Conservation (phyloP, 2,888 invertebrate species). For the Eilema sororculum region DNA sequence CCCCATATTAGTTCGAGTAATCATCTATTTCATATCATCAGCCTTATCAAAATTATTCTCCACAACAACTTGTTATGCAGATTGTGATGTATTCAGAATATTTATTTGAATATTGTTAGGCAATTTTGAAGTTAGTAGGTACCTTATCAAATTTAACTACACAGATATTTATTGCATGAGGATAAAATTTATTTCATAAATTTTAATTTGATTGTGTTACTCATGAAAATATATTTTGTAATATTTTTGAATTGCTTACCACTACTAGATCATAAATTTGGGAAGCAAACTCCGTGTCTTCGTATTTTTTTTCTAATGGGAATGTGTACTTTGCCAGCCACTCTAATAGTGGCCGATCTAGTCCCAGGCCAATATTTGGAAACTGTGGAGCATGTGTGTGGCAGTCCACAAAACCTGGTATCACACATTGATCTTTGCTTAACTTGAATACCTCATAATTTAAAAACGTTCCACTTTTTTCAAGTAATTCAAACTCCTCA, state of each 20-base stretch:
- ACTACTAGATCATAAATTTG: slow-evolving; percentile 92
- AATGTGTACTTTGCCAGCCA: slow-evolving; percentile 96
- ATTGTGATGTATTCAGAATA: not conserved
- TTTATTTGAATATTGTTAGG: not conserved
- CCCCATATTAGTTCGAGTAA: too few species aligned
- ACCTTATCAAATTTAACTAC: not conserved
- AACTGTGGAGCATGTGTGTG: slow-evolving; percentile 97
- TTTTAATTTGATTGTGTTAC: not conserved
- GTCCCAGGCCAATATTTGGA: slow-evolving; percentile 94
- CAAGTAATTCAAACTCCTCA: slow-evolving; percentile 57
- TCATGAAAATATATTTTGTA: not conserved
- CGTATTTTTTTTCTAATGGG: slow-evolving; percentile 92
- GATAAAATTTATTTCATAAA: not conserved
- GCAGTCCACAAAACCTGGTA: slow-evolving; percentile 96
- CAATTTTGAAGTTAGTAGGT: not conserved
- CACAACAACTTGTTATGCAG: not conserved
- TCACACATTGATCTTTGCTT: slow-evolving; percentile 88
- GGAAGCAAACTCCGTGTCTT: slow-evolving; percentile 89
- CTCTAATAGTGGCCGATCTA: slow-evolving; percentile 92
- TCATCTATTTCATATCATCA: not conserved
- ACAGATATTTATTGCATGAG: too few species aligned
- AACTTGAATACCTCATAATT: slow-evolving; percentile 60
- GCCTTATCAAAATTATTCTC: not conserved
- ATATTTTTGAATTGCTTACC: slow-evolving; percentile 85
- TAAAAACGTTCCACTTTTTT: slow-evolving; percentile 51